A percentile compares a stretch with the other conserved stretches of the same genome.
Conservation (phyloP, 2,797 vertebrate genomes). For the Trachurus trachurus region DNA sequence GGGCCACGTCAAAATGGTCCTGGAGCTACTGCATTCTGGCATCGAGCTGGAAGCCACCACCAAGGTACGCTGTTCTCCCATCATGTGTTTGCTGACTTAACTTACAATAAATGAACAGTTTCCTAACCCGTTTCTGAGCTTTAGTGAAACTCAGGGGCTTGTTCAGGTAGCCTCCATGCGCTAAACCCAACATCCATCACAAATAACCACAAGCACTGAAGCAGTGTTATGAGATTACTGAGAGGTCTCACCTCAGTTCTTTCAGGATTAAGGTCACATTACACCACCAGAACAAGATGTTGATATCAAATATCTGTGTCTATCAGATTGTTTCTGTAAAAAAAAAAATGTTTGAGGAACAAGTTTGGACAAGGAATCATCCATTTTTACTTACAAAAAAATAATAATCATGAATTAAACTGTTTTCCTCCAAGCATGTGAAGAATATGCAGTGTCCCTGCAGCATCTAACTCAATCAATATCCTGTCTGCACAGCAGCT, state of each 20-base stretch:
- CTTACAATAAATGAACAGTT: constrained; percentile 2
- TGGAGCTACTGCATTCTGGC: constrained; percentile 93
- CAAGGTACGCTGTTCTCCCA: constrained; percentile 86
- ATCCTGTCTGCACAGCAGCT: neutral
- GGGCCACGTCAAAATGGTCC: constrained; percentile 98
- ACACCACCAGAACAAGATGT: neutral
- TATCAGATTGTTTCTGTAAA: too few relatives aligned
- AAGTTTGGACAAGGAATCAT: neutral
- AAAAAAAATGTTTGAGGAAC: too few relatives aligned
- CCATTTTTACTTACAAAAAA: neutral
- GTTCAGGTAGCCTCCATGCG: neutral
- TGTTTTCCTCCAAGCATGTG: neutral
- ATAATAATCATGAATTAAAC: too few relatives aligned
- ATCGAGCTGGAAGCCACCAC: constrained; percentile 95
- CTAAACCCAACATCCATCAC: neutral
- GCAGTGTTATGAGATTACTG: neutral
- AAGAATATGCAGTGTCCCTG: neutral
- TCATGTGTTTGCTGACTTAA: neutral
- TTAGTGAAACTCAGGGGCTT: neutral
- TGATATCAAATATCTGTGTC: too few relatives aligned
- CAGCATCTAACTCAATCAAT: neutral
- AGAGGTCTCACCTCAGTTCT: too few relatives aligned
- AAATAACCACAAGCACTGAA: neutral
- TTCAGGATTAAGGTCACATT: neutral
- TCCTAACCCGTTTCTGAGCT: neutral